phyloP scores from a whole-genome alignment of 1,140 invertebrate species.

The Ooceraea biroi region DNA sequence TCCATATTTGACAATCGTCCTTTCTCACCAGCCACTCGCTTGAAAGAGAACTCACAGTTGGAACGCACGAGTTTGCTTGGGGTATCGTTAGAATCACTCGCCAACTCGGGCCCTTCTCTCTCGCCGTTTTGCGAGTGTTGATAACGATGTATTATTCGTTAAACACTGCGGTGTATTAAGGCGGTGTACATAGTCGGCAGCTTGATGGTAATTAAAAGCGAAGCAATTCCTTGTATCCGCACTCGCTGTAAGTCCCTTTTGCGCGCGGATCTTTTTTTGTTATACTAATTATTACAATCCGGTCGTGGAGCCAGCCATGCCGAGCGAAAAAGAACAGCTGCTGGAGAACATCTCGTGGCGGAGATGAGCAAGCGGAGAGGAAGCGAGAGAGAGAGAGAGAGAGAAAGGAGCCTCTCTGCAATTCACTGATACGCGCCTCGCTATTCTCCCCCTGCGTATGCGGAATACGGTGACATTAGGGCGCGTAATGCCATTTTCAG shows the following conservation, averaged over 20 bases:
- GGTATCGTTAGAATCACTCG: slow-evolving; percentile 64
- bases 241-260: slow-evolving; percentile 55
- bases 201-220: slow-evolving; percentile 71
- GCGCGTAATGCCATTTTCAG: not conserved
- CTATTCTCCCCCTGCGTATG: not conserved
- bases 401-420: not conserved
- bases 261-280: slow-evolving; percentile 63
- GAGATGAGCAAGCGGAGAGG: too few relatives aligned
- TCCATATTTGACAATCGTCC: not conserved
- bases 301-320: not conserved
- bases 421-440: not conserved
- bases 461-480: not conserved
- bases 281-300: slow-evolving; percentile 75
- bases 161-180: slow-evolving; percentile 68
- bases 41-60: not conserved
- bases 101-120: slow-evolving; percentile 19
- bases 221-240: slow-evolving; percentile 71
- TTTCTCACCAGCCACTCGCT: not conserved
- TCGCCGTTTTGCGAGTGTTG: slow-evolving; percentile 17
- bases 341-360: not conserved
- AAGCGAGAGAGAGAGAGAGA: not conserved
- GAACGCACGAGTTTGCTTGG: not conserved
- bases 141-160: slow-evolving; percentile 73
- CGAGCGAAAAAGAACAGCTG: slow-evolving; percentile 1
- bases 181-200: slow-evolving; percentile 61